Conservation (phyloP, 2,113 vertebrate species). For the Zosterops hypoxanthus region DNA sequence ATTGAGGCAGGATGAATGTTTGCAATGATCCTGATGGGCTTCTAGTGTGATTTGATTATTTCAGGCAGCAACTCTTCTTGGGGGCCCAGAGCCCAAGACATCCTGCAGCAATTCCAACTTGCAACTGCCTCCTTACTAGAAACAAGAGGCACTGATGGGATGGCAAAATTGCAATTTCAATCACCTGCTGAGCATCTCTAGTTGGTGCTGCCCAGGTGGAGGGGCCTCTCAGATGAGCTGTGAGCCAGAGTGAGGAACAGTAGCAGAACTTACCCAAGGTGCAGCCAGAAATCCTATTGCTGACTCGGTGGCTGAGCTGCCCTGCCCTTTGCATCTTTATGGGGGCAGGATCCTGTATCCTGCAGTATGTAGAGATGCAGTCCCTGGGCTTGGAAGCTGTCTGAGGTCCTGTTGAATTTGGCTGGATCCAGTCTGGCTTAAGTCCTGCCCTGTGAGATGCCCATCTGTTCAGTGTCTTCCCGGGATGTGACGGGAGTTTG, state of each 20-base stretch:
- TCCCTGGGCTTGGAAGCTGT: neutral
- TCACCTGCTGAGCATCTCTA: neutral
- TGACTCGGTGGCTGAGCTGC: neutral
- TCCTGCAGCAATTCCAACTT: neutral
- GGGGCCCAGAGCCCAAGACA: rapidly evolving
- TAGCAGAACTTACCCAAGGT: neutral
- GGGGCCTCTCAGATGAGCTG: neutral
- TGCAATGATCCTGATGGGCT: neutral
- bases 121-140: rapidly evolving
- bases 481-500: rapidly evolving
- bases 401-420: neutral
- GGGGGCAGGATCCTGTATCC: neutral
- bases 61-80: neutral
- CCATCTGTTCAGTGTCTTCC: rapidly evolving
- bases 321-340: neutral
- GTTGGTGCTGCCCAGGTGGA: neutral
- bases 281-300: neutral
- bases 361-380: neutral
- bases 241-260: neutral
- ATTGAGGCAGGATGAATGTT: neutral
- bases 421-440: neutral
- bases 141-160: neutral
- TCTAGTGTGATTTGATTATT: neutral
- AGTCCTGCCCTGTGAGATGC: neutral
- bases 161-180: neutral